These are phyloP conservation scores for Metalampra italica DNA, from an alignment of 2,888 invertebrate genomes.

Conservation along the genomic window DNA sequence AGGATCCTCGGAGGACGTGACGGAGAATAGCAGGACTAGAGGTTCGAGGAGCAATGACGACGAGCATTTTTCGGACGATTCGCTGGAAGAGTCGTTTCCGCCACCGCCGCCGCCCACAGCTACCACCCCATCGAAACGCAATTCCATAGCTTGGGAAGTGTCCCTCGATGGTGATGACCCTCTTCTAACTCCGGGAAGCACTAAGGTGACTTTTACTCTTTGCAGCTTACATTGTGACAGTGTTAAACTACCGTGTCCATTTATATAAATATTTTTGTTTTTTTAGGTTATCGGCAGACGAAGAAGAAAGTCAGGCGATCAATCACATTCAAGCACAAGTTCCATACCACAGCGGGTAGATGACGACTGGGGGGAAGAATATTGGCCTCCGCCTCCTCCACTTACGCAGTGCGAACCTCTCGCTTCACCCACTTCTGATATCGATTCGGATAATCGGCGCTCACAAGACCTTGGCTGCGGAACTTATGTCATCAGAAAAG, in stretches of 20 bases:
- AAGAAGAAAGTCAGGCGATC: slow-evolving; percentile 76
- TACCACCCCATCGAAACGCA: slow-evolving; percentile 83
- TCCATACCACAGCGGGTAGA: slow-evolving; percentile 83
- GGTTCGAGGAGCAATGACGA: slow-evolving; percentile 63
- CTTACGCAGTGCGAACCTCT: slow-evolving; percentile 81
- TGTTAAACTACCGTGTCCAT: background rate
- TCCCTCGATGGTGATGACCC: slow-evolving; percentile 85
- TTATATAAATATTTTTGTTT: slow-evolving; percentile 2
- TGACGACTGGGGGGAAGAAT: slow-evolving; percentile 80
- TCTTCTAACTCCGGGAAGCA: slow-evolving; percentile 83
- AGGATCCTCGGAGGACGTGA: slow-evolving; percentile 73
- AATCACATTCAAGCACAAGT: slow-evolving; percentile 83
- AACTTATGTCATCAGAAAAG: slow-evolving; percentile 89
- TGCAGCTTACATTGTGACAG: background rate
- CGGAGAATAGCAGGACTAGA: slow-evolving; percentile 53
- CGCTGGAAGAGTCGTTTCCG: slow-evolving; percentile 86
- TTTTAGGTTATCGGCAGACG: slow-evolving; percentile 77
- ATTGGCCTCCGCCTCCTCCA: slow-evolving; percentile 86
- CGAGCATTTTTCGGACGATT: slow-evolving; percentile 89
- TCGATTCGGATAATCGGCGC: slow-evolving; percentile 55
- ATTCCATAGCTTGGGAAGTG: slow-evolving; percentile 93
- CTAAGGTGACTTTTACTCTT: slow-evolving; percentile 67
- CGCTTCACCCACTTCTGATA: slow-evolving; percentile 83
- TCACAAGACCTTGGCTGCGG: slow-evolving; percentile 73
- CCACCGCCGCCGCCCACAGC: slow-evolving; percentile 80